Evolutionary conservation across 1,140 invertebrate species (phyloP), one percentile per base, ranked within the genome.

Genomic region (Brachionus paranguensis): DNA sequence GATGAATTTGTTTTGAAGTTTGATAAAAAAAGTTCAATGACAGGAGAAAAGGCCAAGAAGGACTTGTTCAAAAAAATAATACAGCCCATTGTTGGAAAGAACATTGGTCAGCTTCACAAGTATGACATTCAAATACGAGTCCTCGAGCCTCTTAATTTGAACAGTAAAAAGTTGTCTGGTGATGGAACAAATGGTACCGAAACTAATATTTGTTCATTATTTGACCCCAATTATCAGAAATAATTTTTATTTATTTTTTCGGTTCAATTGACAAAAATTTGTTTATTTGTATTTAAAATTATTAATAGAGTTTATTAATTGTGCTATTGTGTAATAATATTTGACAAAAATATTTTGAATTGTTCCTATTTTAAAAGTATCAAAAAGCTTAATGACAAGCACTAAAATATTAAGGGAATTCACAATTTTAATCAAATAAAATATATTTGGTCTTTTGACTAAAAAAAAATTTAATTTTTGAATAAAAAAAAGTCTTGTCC

Each of bases 41-140:
- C 43, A 27, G 64, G 78, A 6, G 78, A 81, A 68, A 81, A 81
- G 64, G 20, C 4, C 0, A 81, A 81, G 14, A 81, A 81, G 41
- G 78, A 81, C 43, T 81, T 60, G 37, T 68, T 81, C 20, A 81
- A 81, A 47, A 81, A 81, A 68, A 60, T 81, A 14, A 41, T 81
- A 10, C 78, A 81, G 27, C 78, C 78, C 6, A 45, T 81, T 45
- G 11, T 81, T 68, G 78, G 78, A 11, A 81, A 81, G 27, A 81
- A 68, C 45, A 68, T 81, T 68, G 64, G 78, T 17, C 78, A 81
- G n/a, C 27, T 81, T 12, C 43, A 81, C 33, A 81, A 81, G 29
- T 43, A 81, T 47, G 78, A 81, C n/a, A 81, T 81, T n/a, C 53
- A 64, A n/a, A 81, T 81, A 24, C 10, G 78, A 24, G 53, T 68